Percentiles rank a stretch among this genome's conserved stretches.
phyloP scores from a whole-genome alignment of 2,797 vertebrate genomes.

The Helostoma temminkii region DNA sequence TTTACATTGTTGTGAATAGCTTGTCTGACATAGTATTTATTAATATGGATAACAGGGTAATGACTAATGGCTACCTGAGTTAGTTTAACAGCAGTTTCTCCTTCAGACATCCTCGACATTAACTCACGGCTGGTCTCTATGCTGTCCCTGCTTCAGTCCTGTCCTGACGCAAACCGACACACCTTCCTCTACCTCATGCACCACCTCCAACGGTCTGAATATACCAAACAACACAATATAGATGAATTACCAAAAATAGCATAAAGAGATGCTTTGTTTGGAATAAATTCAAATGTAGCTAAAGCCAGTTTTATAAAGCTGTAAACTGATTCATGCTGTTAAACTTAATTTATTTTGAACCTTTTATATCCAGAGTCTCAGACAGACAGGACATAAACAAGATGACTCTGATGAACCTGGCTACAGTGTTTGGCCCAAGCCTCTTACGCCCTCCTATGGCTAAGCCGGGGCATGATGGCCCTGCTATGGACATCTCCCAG shows the following conservation, averaged over 20 bases:
- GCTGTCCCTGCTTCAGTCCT: constrained; percentile 77
- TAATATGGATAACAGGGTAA: too few relatives aligned
- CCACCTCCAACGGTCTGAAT: constrained; percentile 80
- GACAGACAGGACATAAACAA: constrained; percentile 77
- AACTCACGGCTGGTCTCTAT: constrained; percentile 58
- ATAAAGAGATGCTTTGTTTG: neutral
- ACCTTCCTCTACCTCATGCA: constrained; percentile 84
- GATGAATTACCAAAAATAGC: too few relatives aligned
- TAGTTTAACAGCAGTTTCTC: neutral
- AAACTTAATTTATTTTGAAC: neutral
- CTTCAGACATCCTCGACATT: constrained; percentile 75
- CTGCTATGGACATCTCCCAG: constrained; percentile 79
- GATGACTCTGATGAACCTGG: constrained; percentile 84
- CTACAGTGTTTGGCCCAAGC: constrained; percentile 86
- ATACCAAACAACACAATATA: neutral
- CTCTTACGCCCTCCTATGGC: constrained; percentile 80
- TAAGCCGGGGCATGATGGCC: constrained; percentile 35
- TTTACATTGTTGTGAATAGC: too few relatives aligned
- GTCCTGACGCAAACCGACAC: constrained; percentile 78
- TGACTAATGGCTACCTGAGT: neutral
- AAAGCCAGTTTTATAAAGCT: too few relatives aligned
- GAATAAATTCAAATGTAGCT: too few relatives aligned
- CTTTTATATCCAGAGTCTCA: constrained; percentile 69
- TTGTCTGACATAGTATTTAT: neutral
- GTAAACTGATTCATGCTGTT: neutral